Evolutionary conservation across 2,113 vertebrate genomes (phyloP).

Genomic region (Ochotona princeps): DNA sequence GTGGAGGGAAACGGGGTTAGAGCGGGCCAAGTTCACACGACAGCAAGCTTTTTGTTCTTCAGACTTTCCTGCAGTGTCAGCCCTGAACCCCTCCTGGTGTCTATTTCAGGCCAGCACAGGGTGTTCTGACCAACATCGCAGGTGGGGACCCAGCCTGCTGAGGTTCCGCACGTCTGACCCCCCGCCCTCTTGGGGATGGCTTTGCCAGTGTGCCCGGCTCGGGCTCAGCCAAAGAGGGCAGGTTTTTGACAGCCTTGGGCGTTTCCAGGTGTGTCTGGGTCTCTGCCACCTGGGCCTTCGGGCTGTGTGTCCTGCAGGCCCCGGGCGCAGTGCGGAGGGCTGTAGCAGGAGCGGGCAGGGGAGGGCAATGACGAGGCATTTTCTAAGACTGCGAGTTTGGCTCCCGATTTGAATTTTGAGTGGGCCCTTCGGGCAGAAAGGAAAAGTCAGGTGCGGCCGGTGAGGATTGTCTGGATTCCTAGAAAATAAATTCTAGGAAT

Average conservation of each 20-base stretch:
- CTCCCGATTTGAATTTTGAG: constrained; percentile 68
- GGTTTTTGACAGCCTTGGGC: not conserved
- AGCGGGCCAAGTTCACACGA: not conserved
- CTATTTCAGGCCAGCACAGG: not conserved
- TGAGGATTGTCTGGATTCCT: constrained; percentile 68
- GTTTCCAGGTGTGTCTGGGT: not conserved
- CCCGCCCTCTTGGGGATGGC: too few species aligned
- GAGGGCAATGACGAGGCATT: not conserved
- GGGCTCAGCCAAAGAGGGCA: too few species aligned
- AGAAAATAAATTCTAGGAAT: constrained; percentile 75
- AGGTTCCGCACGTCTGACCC: too few species aligned
- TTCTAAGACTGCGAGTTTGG: not conserved
- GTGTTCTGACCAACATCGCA: not conserved
- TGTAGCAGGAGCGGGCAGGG: constrained; percentile 43
- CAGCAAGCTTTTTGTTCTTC: not conserved
- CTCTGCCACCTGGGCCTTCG: not conserved
- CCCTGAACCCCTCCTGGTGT: not conserved
- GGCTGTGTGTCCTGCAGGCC: not conserved
- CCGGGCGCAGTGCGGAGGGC: not conserved
- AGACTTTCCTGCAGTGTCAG: not conserved
- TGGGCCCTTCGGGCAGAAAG: constrained; percentile 70
- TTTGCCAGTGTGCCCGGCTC: not conserved
- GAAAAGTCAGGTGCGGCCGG: constrained; percentile 25
- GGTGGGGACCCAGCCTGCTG: not conserved
- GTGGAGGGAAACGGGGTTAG: too few species aligned